Evolutionary conservation across 2,113 vertebrate genomes (phyloP).

Genomic region (Jacana jacana): DNA sequence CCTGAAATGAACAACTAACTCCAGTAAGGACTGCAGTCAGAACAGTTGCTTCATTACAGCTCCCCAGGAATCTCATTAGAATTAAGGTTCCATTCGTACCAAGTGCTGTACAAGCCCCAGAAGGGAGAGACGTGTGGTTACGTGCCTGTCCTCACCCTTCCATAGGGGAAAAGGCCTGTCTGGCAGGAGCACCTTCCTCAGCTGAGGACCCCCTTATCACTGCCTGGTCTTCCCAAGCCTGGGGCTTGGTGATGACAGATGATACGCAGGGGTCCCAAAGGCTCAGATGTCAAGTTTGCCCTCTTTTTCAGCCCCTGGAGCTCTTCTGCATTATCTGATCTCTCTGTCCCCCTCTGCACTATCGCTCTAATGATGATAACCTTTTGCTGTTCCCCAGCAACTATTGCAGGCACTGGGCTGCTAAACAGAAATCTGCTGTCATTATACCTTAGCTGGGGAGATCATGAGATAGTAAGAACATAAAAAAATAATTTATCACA

Average conservation of each 20-base stretch:
- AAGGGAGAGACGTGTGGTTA: background rate
- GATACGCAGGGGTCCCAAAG: background rate
- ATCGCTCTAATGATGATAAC: background rate
- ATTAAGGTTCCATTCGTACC: background rate
- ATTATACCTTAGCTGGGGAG: background rate
- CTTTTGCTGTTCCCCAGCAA: background rate
- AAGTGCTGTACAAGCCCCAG: background rate
- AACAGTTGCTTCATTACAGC: background rate
- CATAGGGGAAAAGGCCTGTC: background rate
- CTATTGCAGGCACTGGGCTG: background rate
- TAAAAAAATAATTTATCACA: background rate
- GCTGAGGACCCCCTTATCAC: background rate
- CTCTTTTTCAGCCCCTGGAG: background rate
- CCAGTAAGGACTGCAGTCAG: background rate
- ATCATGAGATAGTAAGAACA: background rate
- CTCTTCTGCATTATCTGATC: background rate
- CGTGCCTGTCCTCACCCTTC: background rate
- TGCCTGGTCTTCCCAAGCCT: background rate
- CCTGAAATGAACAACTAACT: background rate
- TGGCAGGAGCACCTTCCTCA: background rate
- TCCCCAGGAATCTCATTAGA: background rate
- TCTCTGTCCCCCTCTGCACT: background rate
- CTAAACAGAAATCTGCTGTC: background rate
- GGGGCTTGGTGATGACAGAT: background rate
- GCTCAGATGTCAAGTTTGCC: background rate